Evolutionary conservation across 2,797 vertebrate species (phyloP), one percentile per base, ranked within the genome.

Genomic region (Argya squamiceps): DNA sequence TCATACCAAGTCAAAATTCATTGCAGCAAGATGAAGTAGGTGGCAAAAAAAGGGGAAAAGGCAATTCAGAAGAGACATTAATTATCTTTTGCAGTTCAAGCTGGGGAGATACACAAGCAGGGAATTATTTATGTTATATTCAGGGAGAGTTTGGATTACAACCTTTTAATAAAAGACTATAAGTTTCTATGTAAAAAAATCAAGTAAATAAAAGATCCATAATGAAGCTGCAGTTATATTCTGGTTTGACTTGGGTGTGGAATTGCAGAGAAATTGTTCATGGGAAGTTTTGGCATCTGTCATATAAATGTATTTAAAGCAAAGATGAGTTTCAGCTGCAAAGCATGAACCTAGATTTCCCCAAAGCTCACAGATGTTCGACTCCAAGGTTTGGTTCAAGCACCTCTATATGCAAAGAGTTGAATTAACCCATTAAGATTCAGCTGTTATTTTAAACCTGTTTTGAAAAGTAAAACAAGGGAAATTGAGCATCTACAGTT

Each of bases 301-400:
- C 70, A 91, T 67, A 79, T 87, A 86, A 94, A 76, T 32, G 10
- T 70, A 60, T 76, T 84, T 92, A 70, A 93, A 92, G 70, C 14
- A 15, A 56, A 93, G 59, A 90, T 18, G 59, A 85, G 52, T 60
- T 94, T 82, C 91, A 96, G 63, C 74, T 89, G 86, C 78, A 94
- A 86, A 93, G 17, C 30, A 49, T 56, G 75, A 90, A 87, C 53
- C 44, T 89, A 64, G 63, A 87, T 76, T 87, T 95, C 86, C 21
- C 59, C 80, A 65, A 89, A 95, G 70, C 44, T 74, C 39, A 73
- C 81, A 93, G 90, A 84, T 86, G 47, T 93, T 89, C 89, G 59
- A 92, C 79, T 94, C 63, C 47, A 58, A 86, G 73, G 55, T 93
- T 90, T 92, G 47, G 21, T 90, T 90, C 44, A 82, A 73, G 29